Percentiles rank a stretch among this genome's conserved stretches.
Evolutionary conservation across 2,113 vertebrate genomes (phyloP).

Genomic region (Haemorhous mexicanus): DNA sequence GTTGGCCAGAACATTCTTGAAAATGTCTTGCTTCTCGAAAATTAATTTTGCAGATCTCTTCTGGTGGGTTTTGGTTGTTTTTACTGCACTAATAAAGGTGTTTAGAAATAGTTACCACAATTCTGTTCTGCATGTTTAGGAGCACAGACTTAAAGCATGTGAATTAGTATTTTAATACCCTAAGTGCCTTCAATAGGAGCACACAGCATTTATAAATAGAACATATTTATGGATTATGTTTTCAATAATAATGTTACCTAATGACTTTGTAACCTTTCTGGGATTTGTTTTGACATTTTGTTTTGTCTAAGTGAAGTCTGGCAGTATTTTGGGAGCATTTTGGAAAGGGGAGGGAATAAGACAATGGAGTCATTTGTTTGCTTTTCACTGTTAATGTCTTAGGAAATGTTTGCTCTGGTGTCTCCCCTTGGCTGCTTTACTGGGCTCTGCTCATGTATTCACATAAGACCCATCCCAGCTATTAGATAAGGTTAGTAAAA

Average conservation of each 20-base stretch:
- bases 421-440: not conserved
- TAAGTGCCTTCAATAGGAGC: not conserved
- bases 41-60: not conserved
- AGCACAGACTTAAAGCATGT: not conserved
- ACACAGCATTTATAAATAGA: slow-evolving; percentile 9
- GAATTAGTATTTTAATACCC: not conserved
- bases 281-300: not conserved
- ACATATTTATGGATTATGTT: not conserved
- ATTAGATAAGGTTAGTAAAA: not conserved
- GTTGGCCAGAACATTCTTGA: not conserved
- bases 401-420: not conserved
- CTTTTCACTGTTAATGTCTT: not conserved
- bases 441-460: not conserved
- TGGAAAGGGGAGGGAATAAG: not conserved
- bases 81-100: not conserved
- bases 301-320: not conserved
- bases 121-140: not conserved
- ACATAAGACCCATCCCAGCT: not conserved
- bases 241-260: slow-evolving; percentile 1
- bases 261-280: not conserved
- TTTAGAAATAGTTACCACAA: not conserved
- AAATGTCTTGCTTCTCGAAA: not conserved
- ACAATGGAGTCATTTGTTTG: not conserved
- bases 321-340: not conserved
- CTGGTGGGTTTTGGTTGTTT: not conserved